Evolutionary conservation across 1,140 invertebrate species (phyloP).

Genomic region (Zaprionus taronus): DNA sequence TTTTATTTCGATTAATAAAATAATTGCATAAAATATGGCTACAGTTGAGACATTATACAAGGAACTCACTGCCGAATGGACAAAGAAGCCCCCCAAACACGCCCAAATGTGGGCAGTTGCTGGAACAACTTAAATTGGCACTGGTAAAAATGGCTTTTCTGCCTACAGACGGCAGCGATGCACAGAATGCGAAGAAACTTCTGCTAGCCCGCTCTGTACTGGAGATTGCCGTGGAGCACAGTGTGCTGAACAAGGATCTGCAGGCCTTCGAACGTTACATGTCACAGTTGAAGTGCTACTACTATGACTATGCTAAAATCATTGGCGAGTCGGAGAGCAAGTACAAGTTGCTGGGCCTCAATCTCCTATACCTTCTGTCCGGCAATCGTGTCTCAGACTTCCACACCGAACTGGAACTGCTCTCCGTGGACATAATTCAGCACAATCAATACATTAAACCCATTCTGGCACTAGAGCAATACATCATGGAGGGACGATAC

Average conservation of each 20-base stretch:
- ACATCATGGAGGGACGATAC: constrained; percentile 99
- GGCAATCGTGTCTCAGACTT: constrained; percentile 99
- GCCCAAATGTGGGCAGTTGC: constrained; percentile 89
- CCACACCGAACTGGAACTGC: constrained; percentile 97
- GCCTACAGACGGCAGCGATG: constrained; percentile 91
- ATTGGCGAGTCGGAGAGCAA: constrained; percentile 97
- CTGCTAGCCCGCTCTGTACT: constrained; percentile 95
- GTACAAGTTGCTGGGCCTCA: constrained; percentile 97
- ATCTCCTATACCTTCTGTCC: constrained; percentile 97
- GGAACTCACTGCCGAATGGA: constrained; percentile 91
- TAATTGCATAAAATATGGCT: constrained; percentile 49
- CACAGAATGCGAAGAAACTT: constrained; percentile 89
- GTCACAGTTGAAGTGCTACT: constrained; percentile 98
- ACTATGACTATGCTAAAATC: constrained; percentile 97
- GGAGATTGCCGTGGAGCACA: constrained; percentile 98
- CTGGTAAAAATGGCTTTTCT: constrained; percentile 94
- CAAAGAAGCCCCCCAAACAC: constrained; percentile 88
- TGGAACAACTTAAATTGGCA: constrained; percentile 92
- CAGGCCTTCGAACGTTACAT: constrained; percentile 98
- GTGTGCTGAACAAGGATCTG: constrained; percentile 95
- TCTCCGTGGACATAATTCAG: constrained; percentile 96
- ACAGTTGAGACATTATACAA: constrained; percentile 88
- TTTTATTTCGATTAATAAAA: constrained; percentile 35
- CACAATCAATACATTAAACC: constrained; percentile 97
- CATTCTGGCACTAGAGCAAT: constrained; percentile 98